Percentiles rank a stretch among this genome's conserved stretches.
Evolutionary conservation across 1,140 invertebrate species (phyloP).

Genomic region (Aphelinus certus): DNA sequence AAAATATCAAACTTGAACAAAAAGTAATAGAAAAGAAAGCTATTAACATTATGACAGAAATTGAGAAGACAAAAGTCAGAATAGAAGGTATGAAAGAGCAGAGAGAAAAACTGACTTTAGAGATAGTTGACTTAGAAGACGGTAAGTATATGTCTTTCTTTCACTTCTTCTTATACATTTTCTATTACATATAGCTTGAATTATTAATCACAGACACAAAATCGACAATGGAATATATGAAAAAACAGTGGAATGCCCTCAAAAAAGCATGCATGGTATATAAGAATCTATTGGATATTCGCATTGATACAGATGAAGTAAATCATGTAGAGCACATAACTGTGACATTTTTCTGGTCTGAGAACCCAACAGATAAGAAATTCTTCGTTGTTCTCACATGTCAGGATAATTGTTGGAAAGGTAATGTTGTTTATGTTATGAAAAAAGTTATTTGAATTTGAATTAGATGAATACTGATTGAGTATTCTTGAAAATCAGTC

Average conservation of each 20-base stretch:
- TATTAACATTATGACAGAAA: conserved; percentile 31
- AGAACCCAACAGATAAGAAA: conserved; percentile 46
- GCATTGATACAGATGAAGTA: conserved; percentile 43
- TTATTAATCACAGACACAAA: conserved; percentile 15
- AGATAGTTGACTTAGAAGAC: conserved; percentile 53
- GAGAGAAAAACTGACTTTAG: conserved; percentile 44
- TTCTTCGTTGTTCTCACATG: conserved; percentile 50
- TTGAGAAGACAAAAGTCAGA: conserved; percentile 40
- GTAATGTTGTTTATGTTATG: conserved; percentile 36
- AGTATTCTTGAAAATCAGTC: too few relatives aligned
- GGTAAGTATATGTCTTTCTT: conserved; percentile 39
- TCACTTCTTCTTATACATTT: conserved; percentile 4
- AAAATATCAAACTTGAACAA: conserved; percentile 42
- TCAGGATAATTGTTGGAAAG: conserved; percentile 48
- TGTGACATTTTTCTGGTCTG: conserved; percentile 52
- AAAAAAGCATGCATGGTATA: conserved; percentile 52
- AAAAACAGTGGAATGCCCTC: conserved; percentile 49
- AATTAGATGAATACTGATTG: not conserved
- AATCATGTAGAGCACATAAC: conserved; percentile 43
- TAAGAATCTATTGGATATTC: conserved; percentile 54
- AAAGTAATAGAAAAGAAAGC: conserved; percentile 52
- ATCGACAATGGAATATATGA: conserved; percentile 41
- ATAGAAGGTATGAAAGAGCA: conserved; percentile 37
- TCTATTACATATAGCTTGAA: conserved; percentile 3
- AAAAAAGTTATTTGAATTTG: not conserved